A percentile compares a stretch with the other conserved stretches of the same genome.
Evolutionary conservation across 2,888 invertebrate species (phyloP).

Genomic region (Leucoma salicis): DNA sequence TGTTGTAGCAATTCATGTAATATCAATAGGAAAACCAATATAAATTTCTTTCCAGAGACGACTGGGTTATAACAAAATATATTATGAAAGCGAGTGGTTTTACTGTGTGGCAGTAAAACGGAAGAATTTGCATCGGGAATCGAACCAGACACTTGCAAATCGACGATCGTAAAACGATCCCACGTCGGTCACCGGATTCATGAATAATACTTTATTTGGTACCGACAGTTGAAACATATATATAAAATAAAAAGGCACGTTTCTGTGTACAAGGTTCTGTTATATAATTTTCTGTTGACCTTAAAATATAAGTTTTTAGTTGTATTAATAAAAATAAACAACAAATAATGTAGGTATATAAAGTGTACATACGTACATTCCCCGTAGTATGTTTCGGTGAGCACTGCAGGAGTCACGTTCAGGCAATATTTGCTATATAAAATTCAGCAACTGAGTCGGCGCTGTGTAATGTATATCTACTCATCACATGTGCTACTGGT

Average conservation of each 20-base stretch:
- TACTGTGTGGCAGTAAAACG: slow-evolving; percentile 64
- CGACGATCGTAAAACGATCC: slow-evolving; percentile 71
- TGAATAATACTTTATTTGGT: slow-evolving; percentile 57
- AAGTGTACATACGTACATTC: slow-evolving; percentile 12
- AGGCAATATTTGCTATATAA: slow-evolving; percentile 71
- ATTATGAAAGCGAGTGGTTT: slow-evolving; percentile 64
- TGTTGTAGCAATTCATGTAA: slow-evolving; percentile 40
- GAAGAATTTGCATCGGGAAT: slow-evolving; percentile 65
- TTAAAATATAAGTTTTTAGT: slow-evolving; percentile 1
- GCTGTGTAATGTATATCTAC: slow-evolving; percentile 43
- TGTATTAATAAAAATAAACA: slow-evolving; percentile 18
- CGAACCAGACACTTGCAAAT: slow-evolving; percentile 67
- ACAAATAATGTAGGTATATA: slow-evolving; percentile 8
- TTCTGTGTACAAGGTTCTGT: slow-evolving; percentile 8
- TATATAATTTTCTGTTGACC: background rate
- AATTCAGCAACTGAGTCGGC: slow-evolving; percentile 62
- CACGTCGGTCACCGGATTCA: slow-evolving; percentile 57
- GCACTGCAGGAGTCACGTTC: slow-evolving; percentile 65
- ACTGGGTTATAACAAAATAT: slow-evolving; percentile 51
- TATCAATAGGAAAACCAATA: slow-evolving; percentile 52
- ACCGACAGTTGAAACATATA: slow-evolving; percentile 15
- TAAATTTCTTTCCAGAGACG: slow-evolving; percentile 48
- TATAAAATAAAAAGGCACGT: slow-evolving; percentile 9
- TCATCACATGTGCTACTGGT: slow-evolving; percentile 34
- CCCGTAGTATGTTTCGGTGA: slow-evolving; percentile 27